These are phyloP conservation scores for Heliconius cydno DNA, from an alignment of 2,888 invertebrate species.

Conservation along the genomic window DNA sequence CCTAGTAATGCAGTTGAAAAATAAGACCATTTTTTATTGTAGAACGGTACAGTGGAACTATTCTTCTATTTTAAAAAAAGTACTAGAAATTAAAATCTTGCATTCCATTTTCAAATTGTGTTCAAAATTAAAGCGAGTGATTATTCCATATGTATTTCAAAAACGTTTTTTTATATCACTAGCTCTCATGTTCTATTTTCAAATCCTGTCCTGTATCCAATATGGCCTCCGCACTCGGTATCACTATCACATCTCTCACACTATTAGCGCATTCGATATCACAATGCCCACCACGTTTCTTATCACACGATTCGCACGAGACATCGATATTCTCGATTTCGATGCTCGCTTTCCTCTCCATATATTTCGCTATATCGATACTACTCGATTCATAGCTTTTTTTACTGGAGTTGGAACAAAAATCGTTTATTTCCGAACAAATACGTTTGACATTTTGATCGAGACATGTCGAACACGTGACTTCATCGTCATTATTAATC, in stretches of 20 bases:
- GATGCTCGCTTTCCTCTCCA: slow-evolving; percentile 53
- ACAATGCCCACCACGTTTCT: slow-evolving; percentile 55
- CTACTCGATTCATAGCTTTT: slow-evolving; percentile 45
- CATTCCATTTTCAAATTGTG: neutral
- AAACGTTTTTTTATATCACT: neutral
- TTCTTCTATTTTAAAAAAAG: neutral
- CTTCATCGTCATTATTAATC: slow-evolving; percentile 69
- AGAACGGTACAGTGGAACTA: neutral
- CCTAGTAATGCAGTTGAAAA: too few species aligned
- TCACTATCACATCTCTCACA: slow-evolving; percentile 71
- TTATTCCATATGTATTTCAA: neutral
- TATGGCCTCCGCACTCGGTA: slow-evolving; percentile 74
- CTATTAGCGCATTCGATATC: slow-evolving; percentile 64
- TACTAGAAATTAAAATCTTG: neutral
- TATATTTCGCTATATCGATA: slow-evolving; percentile 55
- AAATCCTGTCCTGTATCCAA: slow-evolving; percentile 64
- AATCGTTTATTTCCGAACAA: slow-evolving; percentile 71
- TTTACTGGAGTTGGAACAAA: slow-evolving; percentile 56
- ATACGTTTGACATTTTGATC: slow-evolving; percentile 69
- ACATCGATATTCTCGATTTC: slow-evolving; percentile 50
- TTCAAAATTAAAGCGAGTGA: neutral
- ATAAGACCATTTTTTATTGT: too few species aligned
- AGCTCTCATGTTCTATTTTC: slow-evolving; percentile 36
- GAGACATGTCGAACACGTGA: slow-evolving; percentile 53
- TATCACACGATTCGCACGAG: slow-evolving; percentile 57